Evolutionary conservation across 1,140 invertebrate species (phyloP).

Genomic region (Drosophila kikkawai): DNA sequence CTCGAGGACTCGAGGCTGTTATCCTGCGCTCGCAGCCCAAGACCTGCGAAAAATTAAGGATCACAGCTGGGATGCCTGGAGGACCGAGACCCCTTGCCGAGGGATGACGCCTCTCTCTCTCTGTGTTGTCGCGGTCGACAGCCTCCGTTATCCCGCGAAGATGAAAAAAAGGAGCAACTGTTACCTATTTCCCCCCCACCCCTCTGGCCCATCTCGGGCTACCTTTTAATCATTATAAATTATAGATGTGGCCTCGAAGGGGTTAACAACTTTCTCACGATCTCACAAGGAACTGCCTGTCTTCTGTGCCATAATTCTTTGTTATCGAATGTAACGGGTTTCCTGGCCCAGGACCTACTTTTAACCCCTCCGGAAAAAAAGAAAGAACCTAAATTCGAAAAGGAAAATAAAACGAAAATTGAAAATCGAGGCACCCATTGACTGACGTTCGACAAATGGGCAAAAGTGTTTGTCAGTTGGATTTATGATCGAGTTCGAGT

Average conservation of each 20-base stretch:
- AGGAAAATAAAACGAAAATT: constrained; percentile 2
- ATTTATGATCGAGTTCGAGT: constrained; percentile 58
- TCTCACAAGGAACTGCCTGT: constrained; percentile 36
- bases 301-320: constrained; percentile 59
- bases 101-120: constrained; percentile 70
- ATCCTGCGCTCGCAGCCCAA: not conserved
- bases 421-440: constrained; percentile 30
- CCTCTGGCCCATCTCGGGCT: not conserved
- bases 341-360: constrained; percentile 15
- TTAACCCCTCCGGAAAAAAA: not conserved
- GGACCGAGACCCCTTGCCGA: constrained; percentile 49
- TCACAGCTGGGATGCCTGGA: constrained; percentile 47
- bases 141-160: constrained; percentile 43
- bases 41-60: constrained; percentile 38
- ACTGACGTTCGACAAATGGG: constrained; percentile 37
- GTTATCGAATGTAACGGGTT: constrained; percentile 63
- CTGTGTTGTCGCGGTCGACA: constrained; percentile 49
- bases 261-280: constrained; percentile 80
- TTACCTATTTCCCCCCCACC: constrained; percentile 48
- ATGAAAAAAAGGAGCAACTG: constrained; percentile 57
- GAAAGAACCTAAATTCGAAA: not conserved
- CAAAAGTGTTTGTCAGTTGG: constrained; percentile 70
- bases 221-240: constrained; percentile 79
- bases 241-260: constrained; percentile 73
- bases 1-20: constrained; percentile 24